Evolutionary conservation across 2,797 vertebrate genomes (phyloP).

Genomic region (Epinephelus malabaricus): DNA sequence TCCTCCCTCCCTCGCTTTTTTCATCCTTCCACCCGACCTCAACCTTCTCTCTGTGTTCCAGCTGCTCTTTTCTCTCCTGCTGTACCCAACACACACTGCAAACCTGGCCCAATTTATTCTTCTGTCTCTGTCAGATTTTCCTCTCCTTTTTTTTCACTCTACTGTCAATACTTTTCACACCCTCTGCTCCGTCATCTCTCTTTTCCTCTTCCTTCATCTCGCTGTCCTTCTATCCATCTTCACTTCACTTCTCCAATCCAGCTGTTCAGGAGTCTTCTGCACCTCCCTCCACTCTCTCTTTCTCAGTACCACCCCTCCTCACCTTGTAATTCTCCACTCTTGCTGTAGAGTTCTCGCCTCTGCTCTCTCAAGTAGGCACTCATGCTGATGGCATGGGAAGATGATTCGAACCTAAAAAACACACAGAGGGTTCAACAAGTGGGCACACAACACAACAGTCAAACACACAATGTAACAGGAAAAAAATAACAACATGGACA

Average conservation of each 20-base stretch:
- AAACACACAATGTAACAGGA: not conserved
- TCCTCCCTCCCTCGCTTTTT: not conserved
- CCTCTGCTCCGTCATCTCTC: constrained; percentile 9
- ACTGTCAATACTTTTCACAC: constrained; percentile 48
- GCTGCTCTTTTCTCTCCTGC: constrained; percentile 37
- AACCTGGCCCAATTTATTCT: constrained; percentile 18
- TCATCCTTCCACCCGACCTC: constrained; percentile 19
- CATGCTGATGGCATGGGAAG: constrained; percentile 99
- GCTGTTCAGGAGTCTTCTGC: constrained; percentile 8
- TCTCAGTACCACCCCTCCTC: constrained; percentile 45
- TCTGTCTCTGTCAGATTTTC: constrained; percentile 12
- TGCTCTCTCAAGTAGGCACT: constrained; percentile 97
- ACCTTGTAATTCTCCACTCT: constrained; percentile 98
- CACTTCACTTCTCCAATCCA: constrained; percentile 18
- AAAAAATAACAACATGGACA: not conserved
- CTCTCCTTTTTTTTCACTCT: constrained; percentile 2
- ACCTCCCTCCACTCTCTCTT: not conserved
- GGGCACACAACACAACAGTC: not conserved
- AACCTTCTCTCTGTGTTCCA: constrained; percentile 8
- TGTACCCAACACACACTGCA: constrained; percentile 20
- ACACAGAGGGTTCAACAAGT: constrained; percentile 29
- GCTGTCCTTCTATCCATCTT: constrained; percentile 4
- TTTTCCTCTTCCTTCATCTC: constrained; percentile 4
- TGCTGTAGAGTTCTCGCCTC: constrained; percentile 96
- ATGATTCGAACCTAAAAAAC: constrained; percentile 93